Evolutionary conservation across 2,113 vertebrate species (phyloP).

Genomic region (Gadus chalcogrammus): DNA sequence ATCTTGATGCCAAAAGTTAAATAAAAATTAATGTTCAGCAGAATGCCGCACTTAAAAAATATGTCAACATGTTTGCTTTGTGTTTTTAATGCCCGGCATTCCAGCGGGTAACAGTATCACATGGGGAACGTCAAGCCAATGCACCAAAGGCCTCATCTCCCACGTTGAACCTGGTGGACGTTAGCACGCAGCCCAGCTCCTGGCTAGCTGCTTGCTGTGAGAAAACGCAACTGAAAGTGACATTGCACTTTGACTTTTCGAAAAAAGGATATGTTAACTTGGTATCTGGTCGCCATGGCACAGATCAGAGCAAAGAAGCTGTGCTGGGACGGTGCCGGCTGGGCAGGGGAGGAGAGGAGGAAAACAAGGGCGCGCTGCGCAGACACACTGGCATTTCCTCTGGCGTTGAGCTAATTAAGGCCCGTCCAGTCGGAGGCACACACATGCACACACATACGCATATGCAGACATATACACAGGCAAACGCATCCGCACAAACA

Average conservation of each 20-base stretch:
- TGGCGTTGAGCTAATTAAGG: conserved; percentile 34
- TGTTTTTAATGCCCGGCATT: no score
- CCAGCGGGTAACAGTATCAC: no score
- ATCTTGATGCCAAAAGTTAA: no score
- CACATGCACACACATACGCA: background rate
- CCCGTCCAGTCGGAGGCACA: background rate
- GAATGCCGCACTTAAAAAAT: no score
- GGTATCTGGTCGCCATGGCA: background rate
- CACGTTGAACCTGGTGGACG: background rate
- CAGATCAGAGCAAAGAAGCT: background rate
- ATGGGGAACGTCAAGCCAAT: no score
- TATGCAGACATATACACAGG: background rate
- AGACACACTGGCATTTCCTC: conserved; percentile 48
- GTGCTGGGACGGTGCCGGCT: background rate
- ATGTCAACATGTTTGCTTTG: no score
- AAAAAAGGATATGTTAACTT: background rate
- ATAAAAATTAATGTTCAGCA: no score
- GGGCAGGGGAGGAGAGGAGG: conserved; percentile 16
- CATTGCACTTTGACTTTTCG: no score
- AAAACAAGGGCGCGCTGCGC: conserved; percentile 10
- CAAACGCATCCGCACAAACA: background rate
- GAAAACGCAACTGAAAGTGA: background rate
- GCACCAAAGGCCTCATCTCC: no score
- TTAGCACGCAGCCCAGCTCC: background rate
- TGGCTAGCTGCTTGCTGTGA: background rate